These are phyloP conservation scores for Drosophila virilis DNA, from an alignment of 1,140 invertebrate species.

Conservation along the genomic window DNA sequence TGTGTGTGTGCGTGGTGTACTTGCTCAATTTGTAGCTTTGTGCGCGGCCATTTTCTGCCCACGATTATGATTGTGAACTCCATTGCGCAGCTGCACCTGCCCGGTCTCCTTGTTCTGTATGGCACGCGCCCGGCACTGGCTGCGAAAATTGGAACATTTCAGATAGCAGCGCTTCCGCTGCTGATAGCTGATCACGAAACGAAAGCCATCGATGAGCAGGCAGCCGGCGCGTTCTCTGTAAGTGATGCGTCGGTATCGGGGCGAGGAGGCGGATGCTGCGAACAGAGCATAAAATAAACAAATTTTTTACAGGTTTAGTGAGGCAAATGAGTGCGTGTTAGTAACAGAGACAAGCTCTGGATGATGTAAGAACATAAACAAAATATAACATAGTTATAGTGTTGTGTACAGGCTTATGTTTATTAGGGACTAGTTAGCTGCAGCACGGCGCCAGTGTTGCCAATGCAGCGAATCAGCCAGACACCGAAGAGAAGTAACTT, in stretches of 20 bases:
- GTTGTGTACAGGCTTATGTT: not conserved
- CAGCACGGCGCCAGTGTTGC: not conserved
- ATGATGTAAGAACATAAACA: not conserved
- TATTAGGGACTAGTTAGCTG: constrained; percentile 2
- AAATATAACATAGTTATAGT: not conserved
- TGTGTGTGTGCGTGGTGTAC: constrained; percentile 13
- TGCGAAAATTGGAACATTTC: constrained; percentile 76
- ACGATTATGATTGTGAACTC: constrained; percentile 63
- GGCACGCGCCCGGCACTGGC: constrained; percentile 70
- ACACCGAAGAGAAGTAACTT: too few species aligned
- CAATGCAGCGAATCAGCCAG: too few species aligned
- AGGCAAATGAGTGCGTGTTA: not conserved
- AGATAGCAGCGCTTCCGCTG: constrained; percentile 66
- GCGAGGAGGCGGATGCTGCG: too few species aligned
- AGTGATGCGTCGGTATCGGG: not conserved
- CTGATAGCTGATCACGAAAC: constrained; percentile 77
- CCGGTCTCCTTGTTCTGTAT: constrained; percentile 66
- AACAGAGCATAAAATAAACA: too few species aligned
- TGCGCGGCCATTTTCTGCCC: constrained; percentile 8
- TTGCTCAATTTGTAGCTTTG: constrained; percentile 24
- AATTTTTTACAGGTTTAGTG: not conserved
- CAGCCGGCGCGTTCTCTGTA: constrained; percentile 8
- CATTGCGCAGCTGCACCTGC: constrained; percentile 54
- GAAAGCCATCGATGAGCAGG: constrained; percentile 58
- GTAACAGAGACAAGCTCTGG: not conserved